Evolutionary conservation across 2,888 invertebrate genomes (phyloP).

Genomic region (Andrena bicolor): DNA sequence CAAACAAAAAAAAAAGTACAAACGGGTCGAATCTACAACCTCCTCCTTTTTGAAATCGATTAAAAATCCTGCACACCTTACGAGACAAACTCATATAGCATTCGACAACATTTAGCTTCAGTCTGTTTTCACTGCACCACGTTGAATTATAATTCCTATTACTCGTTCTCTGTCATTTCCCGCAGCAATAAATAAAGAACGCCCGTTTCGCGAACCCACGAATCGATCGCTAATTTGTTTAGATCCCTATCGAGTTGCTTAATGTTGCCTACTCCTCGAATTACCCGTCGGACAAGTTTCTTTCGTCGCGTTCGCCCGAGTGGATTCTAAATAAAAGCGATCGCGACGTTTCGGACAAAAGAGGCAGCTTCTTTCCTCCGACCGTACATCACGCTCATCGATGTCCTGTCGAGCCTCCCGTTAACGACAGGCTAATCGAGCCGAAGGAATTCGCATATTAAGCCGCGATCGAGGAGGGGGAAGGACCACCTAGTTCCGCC

Average conservation of each 20-base stretch:
- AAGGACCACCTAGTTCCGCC: slow-evolving; percentile 38
- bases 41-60: too few relatives aligned
- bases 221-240: slow-evolving; percentile 27
- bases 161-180: too few relatives aligned
- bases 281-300: slow-evolving; percentile 42
- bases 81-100: too few relatives aligned
- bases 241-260: slow-evolving; percentile 25
- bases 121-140: too few relatives aligned
- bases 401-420: slow-evolving; percentile 8
- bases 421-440: slow-evolving; percentile 11
- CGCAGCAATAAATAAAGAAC: too few relatives aligned
- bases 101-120: too few relatives aligned
- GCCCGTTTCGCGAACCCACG: too few relatives aligned
- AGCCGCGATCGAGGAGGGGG: background rate
- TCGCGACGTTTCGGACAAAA: background rate
- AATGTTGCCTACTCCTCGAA: slow-evolving; percentile 35
- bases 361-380: background rate
- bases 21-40: too few relatives aligned
- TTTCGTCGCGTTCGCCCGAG: background rate
- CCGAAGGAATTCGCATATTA: background rate
- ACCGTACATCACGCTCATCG: background rate
- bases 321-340: background rate
- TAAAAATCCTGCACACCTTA: too few relatives aligned
- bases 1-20: too few relatives aligned
- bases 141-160: too few relatives aligned